Percentiles rank a stretch among this genome's conserved stretches.
Conservation (phyloP, 2,113 vertebrate species). For the Chroicocephalus ridibundus region DNA sequence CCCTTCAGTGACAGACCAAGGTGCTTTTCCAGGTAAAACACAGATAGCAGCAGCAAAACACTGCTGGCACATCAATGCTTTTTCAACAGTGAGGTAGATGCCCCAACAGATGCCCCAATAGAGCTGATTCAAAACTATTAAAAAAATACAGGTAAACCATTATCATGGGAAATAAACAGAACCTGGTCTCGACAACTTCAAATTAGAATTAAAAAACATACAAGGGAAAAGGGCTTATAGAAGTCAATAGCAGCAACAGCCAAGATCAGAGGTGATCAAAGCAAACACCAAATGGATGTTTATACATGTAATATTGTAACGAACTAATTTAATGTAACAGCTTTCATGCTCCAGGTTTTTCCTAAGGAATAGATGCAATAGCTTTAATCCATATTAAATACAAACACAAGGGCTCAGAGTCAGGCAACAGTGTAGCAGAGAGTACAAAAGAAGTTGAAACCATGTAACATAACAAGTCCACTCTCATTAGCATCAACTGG, state of each 20-base stretch:
- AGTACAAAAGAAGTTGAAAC: not conserved
- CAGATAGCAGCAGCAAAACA: not conserved
- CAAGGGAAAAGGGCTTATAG: not conserved
- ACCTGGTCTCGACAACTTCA: not conserved
- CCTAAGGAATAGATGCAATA: not conserved
- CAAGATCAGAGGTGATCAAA: constrained; percentile 32
- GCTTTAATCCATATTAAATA: constrained; percentile 24
- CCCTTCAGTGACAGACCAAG: constrained; percentile 16
- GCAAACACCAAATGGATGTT: not conserved
- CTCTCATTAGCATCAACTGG: not conserved
- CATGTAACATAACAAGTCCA: not conserved
- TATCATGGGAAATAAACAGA: not conserved
- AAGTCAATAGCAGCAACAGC: not conserved
- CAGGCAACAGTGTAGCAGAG: not conserved
- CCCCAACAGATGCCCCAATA: not conserved
- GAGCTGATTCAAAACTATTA: not conserved
- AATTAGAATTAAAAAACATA: not conserved
- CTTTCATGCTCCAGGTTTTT: constrained; percentile 26
- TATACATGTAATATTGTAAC: constrained; percentile 4
- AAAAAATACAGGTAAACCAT: not conserved
- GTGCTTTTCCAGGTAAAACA: constrained; percentile 1
- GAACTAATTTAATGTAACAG: constrained; percentile 27
- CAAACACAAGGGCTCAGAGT: not conserved
- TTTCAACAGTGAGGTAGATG: not conserved
- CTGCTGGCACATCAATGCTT: not conserved